Evolutionary conservation across 1,140 invertebrate species (phyloP).

Genomic region (Pygmarrhopalites habei): DNA sequence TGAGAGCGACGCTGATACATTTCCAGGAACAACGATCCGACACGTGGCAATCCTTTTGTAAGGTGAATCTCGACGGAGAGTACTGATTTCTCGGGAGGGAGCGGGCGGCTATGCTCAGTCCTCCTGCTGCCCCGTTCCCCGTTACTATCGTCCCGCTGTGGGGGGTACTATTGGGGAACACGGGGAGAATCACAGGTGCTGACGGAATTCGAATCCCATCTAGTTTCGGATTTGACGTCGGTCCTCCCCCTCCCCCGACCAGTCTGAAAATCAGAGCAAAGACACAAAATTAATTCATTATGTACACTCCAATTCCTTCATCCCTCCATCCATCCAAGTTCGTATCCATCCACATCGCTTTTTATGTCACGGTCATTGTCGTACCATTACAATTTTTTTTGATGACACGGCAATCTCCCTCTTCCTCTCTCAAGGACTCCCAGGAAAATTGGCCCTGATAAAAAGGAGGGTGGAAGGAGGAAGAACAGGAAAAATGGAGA

Average conservation of each 20-base stretch:
- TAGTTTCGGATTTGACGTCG: constrained; percentile 29
- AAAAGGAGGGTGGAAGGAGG: too few relatives aligned
- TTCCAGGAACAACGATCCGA: constrained; percentile 85
- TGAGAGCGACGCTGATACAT: constrained; percentile 82
- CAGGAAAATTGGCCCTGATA: too few relatives aligned
- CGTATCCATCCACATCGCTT: too few relatives aligned
- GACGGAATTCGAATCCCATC: constrained; percentile 32
- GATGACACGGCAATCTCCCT: too few relatives aligned
- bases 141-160: constrained; percentile 30
- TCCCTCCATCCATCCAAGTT: too few relatives aligned
- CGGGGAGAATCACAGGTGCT: constrained; percentile 41
- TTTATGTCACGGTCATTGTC: too few relatives aligned
- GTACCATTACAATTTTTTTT: too few relatives aligned
- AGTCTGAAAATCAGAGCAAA: constrained; percentile 24
- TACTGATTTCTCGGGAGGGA: constrained; percentile 63
- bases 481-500: too few relatives aligned
- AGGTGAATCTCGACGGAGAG: constrained; percentile 84
- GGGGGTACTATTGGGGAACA: constrained; percentile 55
- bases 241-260: constrained; percentile 18
- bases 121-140: constrained; percentile 20
- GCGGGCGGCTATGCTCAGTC: constrained; percentile 44
- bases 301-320: too few relatives aligned
- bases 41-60: constrained; percentile 78
- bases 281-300: too few relatives aligned
- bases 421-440: too few relatives aligned